Conservation (phyloP, 2,113 vertebrate genomes). For the Carassius carassius region DNA sequence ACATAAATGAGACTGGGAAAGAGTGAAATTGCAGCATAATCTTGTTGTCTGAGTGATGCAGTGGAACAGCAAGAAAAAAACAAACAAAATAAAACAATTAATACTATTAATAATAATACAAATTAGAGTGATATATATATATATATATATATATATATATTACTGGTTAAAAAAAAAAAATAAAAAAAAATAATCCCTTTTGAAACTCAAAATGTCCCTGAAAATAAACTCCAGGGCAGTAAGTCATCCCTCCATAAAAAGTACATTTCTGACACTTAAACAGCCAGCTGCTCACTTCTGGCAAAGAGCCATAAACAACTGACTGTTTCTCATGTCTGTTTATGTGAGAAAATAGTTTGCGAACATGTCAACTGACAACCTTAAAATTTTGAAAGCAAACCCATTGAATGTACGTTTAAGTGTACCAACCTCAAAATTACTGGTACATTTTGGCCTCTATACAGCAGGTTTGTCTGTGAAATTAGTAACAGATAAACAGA, state of each 20-base stretch:
- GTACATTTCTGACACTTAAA: not conserved
- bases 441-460: not conserved
- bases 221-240: not conserved
- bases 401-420: not conserved
- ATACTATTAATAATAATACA: too few relatives aligned
- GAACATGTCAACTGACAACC: too few relatives aligned
- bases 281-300: conserved; percentile 14
- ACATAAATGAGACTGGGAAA: not conserved
- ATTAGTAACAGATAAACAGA: not conserved
- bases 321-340: not conserved
- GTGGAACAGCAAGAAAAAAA: too few relatives aligned
- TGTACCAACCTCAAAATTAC: not conserved
- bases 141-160: too few relatives aligned
- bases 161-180: too few relatives aligned
- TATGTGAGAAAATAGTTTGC: not conserved
- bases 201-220: not conserved
- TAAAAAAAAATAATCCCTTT: too few relatives aligned
- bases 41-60: not conserved
- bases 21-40: not conserved
- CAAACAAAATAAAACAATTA: too few relatives aligned
- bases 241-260: not conserved
- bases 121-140: too few relatives aligned
- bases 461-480: not conserved
- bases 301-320: not conserved
- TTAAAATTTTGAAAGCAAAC: not conserved